Evolutionary conservation across 2,113 vertebrate genomes (phyloP).

Genomic region (Cygnus atratus): DNA sequence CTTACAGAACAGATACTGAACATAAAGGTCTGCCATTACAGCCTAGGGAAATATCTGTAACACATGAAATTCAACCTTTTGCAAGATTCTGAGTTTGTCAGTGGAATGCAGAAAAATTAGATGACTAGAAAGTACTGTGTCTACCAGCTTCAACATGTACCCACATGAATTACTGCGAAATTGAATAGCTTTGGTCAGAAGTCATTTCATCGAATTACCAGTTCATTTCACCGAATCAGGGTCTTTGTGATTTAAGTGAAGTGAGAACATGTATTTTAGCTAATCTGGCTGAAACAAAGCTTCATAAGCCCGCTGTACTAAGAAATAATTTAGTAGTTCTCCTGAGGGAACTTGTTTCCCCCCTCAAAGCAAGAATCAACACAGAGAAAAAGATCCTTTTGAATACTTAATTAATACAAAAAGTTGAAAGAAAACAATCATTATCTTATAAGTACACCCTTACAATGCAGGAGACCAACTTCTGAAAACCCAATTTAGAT

Average conservation of each 20-base stretch:
- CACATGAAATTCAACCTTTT: neutral
- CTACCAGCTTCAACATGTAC: neutral
- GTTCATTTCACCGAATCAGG: neutral
- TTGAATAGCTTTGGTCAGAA: neutral
- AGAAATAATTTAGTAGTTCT: slow-evolving; percentile 62
- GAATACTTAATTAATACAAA: slow-evolving; percentile 57
- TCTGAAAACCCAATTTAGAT: slow-evolving; percentile 21
- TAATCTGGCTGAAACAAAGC: slow-evolving; percentile 60
- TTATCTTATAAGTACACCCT: slow-evolving; percentile 22
- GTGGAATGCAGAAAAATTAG: neutral
- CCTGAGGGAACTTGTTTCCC: neutral
- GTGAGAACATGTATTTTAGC: slow-evolving; percentile 42
- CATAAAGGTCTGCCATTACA: neutral
- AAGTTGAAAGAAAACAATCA: slow-evolving; percentile 28
- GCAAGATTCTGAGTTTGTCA: neutral
- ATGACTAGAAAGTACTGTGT: neutral
- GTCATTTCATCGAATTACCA: neutral
- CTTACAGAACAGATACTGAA: neutral
- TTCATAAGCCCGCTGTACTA: neutral
- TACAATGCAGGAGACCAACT: neutral
- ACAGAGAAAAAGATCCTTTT: slow-evolving; percentile 29
- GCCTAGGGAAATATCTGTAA: neutral
- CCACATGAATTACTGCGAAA: neutral
- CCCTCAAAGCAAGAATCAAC: slow-evolving; percentile 51
- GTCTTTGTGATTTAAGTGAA: slow-evolving; percentile 12